phyloP scores from a whole-genome alignment of 2,888 invertebrate species.

The Bellardia pandia region DNA sequence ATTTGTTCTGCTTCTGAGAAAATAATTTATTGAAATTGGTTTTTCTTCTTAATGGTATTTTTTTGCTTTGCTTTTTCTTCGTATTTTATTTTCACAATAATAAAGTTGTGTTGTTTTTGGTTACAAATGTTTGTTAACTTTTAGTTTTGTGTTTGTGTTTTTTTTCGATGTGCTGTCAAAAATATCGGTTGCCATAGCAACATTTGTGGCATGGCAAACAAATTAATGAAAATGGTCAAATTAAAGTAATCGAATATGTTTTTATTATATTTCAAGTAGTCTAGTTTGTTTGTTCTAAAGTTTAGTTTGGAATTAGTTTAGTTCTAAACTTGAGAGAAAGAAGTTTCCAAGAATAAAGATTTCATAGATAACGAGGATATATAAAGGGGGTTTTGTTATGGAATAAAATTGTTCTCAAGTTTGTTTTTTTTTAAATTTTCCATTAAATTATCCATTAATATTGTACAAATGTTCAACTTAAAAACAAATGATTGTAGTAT shows the following conservation, averaged over 20 bases:
- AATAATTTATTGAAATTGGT: conserved; percentile 61
- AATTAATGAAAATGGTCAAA: conserved; percentile 10
- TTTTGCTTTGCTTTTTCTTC: background rate
- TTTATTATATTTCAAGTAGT: background rate
- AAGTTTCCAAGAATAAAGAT: too few species aligned
- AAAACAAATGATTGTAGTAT: too few species aligned
- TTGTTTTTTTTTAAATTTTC: too few species aligned
- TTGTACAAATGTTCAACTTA: too few species aligned
- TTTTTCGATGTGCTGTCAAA: conserved; percentile 42
- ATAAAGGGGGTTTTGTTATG: too few species aligned
- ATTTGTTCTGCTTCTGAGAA: conserved; percentile 66
- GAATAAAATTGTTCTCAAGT: too few species aligned
- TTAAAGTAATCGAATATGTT: background rate
- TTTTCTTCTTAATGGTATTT: conserved; percentile 44
- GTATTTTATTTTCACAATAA: conserved; percentile 27
- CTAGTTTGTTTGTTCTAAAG: too few species aligned
- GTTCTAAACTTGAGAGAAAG: too few species aligned
- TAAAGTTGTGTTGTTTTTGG: background rate
- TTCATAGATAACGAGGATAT: too few species aligned
- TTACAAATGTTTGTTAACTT: background rate
- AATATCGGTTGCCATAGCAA: conserved; percentile 51
- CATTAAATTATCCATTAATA: too few species aligned
- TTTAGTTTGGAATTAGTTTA: too few species aligned
- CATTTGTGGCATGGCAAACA: conserved; percentile 14
- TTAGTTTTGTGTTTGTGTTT: background rate